These are phyloP conservation scores for Pandemis heparana DNA, from an alignment of 2,888 invertebrate species.

Conservation along the genomic window DNA sequence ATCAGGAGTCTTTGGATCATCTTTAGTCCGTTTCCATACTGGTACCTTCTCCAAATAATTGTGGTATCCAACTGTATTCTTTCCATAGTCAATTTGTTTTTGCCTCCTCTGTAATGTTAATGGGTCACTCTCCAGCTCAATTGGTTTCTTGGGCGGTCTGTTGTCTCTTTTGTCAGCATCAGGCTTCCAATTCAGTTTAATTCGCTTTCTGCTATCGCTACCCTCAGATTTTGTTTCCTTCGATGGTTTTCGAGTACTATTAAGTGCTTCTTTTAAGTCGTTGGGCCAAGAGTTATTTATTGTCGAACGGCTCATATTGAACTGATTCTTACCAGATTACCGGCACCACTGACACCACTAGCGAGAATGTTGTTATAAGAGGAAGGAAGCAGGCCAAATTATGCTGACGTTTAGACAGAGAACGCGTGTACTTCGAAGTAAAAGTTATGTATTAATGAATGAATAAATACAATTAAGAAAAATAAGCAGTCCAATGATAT, in stretches of 20 bases:
- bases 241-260: constrained; percentile 53
- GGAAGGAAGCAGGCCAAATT: constrained; percentile 11
- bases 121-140: constrained; percentile 90
- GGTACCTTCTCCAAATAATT: constrained; percentile 90
- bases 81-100: constrained; percentile 98
- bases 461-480: constrained; percentile 16
- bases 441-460: background rate
- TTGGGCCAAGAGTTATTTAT: constrained; percentile 55
- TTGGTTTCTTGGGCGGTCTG: constrained; percentile 54
- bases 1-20: constrained; percentile 96
- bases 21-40: constrained; percentile 85
- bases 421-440: background rate
- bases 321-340: background rate
- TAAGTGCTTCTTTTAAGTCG: constrained; percentile 52
- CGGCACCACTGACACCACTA: background rate
- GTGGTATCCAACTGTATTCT: constrained; percentile 95
- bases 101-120: constrained; percentile 90
- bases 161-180: constrained; percentile 58
- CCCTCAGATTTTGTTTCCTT: constrained; percentile 57
- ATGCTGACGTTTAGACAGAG: background rate
- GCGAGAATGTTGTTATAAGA: background rate
- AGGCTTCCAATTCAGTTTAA: constrained; percentile 61
- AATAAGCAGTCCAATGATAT: background rate
- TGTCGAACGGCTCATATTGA: constrained; percentile 53
- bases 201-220: constrained; percentile 57